phyloP scores from a whole-genome alignment of 2,888 invertebrate genomes.

The Marasmarcha lunaedactyla region DNA sequence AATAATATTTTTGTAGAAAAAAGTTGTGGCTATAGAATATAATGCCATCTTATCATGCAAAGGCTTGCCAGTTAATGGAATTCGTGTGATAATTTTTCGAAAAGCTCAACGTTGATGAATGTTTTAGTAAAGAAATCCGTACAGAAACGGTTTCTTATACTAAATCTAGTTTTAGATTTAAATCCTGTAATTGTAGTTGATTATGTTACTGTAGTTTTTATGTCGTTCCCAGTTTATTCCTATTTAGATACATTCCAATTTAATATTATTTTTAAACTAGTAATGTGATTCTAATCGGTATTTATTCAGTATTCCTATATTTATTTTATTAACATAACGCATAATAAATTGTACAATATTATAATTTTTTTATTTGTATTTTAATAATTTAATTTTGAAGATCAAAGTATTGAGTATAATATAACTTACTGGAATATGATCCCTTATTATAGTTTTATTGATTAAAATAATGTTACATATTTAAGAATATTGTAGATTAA shows the following conservation, averaged over 20 bases:
- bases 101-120: slow-evolving; percentile 38
- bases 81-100: slow-evolving; percentile 47
- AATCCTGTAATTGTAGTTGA: slow-evolving; percentile 33
- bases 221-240: slow-evolving; percentile 17
- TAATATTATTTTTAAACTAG: background rate
- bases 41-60: background rate
- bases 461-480: no score
- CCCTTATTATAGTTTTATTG: no score
- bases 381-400: no score
- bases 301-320: slow-evolving; percentile 1
- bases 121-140: background rate
- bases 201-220: slow-evolving; percentile 11
- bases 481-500: no score
- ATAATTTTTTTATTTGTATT: background rate
- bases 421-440: no score
- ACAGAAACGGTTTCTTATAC: slow-evolving; percentile 37
- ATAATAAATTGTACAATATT: slow-evolving; percentile 1
- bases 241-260: slow-evolving; percentile 38
- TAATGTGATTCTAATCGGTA: background rate
- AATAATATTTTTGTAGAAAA: no score
- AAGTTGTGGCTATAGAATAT: no score
- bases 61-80: slow-evolving; percentile 43
- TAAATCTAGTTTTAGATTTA: slow-evolving; percentile 30
- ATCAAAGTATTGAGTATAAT: no score
- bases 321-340: background rate